Evolutionary conservation across 2,888 invertebrate species (phyloP), one percentile per base, ranked within the genome.

Genomic region (Patella ulyssiponensis): DNA sequence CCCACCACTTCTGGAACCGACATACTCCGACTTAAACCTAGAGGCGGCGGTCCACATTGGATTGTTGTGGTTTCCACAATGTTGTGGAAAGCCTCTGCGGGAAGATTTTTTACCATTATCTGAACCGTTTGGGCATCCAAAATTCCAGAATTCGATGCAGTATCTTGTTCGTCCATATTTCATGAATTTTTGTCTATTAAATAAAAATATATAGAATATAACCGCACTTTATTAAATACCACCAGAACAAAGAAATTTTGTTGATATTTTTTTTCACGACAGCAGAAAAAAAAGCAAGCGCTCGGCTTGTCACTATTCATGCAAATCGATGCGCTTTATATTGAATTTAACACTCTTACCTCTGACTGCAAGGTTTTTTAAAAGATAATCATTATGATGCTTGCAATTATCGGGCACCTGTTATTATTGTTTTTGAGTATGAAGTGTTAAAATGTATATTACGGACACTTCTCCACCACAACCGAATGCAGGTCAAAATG

Each of bases 401-500:
- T 1, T 9, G 44, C 44, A 44, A 44, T 44, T 44, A 9, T 9
- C 9, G 44, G 44, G 7, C 44, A 44, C 44, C 44, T 44, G 44
- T 44, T 44, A 44, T 9, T 44, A 44, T 44, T 9, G 44, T 9
- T 44, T 44, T 44, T 44, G 44, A 9, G 44, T 44, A 44, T 44
- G 44, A 44, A 44, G 44, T 44, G 44, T 44, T 44, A 44, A 64
- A 52, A 74, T 51, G 51, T 51, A 74, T 64, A 74, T 52, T 54
- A 52, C 52, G 54, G 69, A 27, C 74, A 54, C 69, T 74, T 71
- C 73, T 64, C 77, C 80, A 77, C 51, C 75, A 80, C 80, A 69
- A 80, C 80, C 77, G 76, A 80, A 80, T 80, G 77, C 77, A 77
- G 80, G 80, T 80, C 80, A 80, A 80, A 56, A 80, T 80, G 80